Percentiles rank a stretch among this genome's conserved stretches.
These are phyloP conservation scores for Bufotes viridis DNA, from an alignment of 2,797 vertebrate genomes.

Conservation along the genomic window DNA sequence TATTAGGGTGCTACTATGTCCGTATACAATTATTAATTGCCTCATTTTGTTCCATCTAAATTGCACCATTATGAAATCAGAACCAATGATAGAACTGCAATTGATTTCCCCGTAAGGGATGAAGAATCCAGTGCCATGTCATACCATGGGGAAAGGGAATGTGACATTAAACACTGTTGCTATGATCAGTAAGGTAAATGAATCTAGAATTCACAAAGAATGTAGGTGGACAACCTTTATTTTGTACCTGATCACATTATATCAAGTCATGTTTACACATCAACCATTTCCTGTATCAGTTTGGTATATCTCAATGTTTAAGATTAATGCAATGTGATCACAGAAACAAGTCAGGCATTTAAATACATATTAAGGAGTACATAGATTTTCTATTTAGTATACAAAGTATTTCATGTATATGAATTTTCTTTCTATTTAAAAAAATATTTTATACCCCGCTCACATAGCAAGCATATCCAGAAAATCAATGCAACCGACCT, in stretches of 20 bases:
- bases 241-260: slow-evolving; percentile 76
- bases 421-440: slow-evolving; percentile 93
- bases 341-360: slow-evolving; percentile 82
- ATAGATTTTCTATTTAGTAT: slow-evolving; percentile 87
- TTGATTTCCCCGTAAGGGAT: background rate
- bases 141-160: slow-evolving; percentile 64
- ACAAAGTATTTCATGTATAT: slow-evolving; percentile 99
- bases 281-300: slow-evolving; percentile 72
- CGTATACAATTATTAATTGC: background rate
- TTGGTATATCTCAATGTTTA: slow-evolving; percentile 76
- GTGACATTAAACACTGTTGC: background rate
- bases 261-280: slow-evolving; percentile 77
- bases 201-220: slow-evolving; percentile 75
- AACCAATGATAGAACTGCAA: background rate
- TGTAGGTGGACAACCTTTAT: slow-evolving; percentile 74
- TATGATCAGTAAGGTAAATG: slow-evolving; percentile 66
- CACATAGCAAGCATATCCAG: slow-evolving; percentile 98
- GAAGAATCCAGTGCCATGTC: background rate
- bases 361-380: slow-evolving; percentile 84
- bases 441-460: slow-evolving; percentile 99
- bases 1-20: background rate
- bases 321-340: slow-evolving; percentile 80
- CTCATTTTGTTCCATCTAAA: background rate
- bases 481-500: slow-evolving; percentile 78
- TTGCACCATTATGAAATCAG: background rate